A percentile compares a stretch with the other conserved stretches of the same genome.
Evolutionary conservation across 1,140 invertebrate genomes (phyloP).

Genomic region (Drosophila kepulauana): DNA sequence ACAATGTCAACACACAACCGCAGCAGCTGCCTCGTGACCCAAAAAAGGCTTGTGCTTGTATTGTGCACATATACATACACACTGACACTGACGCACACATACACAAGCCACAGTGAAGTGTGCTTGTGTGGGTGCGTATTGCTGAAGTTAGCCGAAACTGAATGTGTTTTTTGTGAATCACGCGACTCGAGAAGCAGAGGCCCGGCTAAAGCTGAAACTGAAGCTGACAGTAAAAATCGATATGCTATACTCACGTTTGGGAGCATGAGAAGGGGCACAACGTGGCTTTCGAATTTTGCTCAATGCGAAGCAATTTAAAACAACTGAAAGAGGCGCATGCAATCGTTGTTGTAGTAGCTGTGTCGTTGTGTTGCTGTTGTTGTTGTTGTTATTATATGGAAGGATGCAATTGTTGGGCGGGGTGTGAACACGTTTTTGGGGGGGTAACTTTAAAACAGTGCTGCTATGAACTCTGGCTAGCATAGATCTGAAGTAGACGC

Average conservation of each 20-base stretch:
- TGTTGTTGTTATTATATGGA: neutral
- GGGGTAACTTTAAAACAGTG: slow-evolving; percentile 24
- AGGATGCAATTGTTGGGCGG: slow-evolving; percentile 14
- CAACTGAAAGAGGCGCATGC: slow-evolving; percentile 21
- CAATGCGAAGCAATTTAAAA: slow-evolving; percentile 16
- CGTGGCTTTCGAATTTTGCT: slow-evolving; percentile 19
- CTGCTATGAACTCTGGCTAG: slow-evolving; percentile 45
- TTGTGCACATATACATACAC: slow-evolving; percentile 13
- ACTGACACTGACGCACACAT: slow-evolving; percentile 4
- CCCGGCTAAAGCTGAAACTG: slow-evolving; percentile 26
- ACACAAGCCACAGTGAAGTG: neutral
- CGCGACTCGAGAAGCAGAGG: slow-evolving; percentile 67
- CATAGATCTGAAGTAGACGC: slow-evolving; percentile 23
- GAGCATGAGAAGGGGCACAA: slow-evolving; percentile 39
- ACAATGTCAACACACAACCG: slow-evolving; percentile 77
- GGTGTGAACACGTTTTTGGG: slow-evolving; percentile 43
- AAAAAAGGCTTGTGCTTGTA: slow-evolving; percentile 51
- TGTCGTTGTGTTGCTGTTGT: slow-evolving; percentile 7
- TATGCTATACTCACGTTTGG: slow-evolving; percentile 71
- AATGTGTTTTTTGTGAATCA: slow-evolving; percentile 66
- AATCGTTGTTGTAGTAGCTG: slow-evolving; percentile 13
- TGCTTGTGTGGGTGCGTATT: slow-evolving; percentile 16
- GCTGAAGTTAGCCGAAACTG: slow-evolving; percentile 43
- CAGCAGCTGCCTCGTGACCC: slow-evolving; percentile 74
- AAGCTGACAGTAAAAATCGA: slow-evolving; percentile 66